Conservation (phyloP, 1,140 invertebrate species). For the Camponotus vicinus region DNA sequence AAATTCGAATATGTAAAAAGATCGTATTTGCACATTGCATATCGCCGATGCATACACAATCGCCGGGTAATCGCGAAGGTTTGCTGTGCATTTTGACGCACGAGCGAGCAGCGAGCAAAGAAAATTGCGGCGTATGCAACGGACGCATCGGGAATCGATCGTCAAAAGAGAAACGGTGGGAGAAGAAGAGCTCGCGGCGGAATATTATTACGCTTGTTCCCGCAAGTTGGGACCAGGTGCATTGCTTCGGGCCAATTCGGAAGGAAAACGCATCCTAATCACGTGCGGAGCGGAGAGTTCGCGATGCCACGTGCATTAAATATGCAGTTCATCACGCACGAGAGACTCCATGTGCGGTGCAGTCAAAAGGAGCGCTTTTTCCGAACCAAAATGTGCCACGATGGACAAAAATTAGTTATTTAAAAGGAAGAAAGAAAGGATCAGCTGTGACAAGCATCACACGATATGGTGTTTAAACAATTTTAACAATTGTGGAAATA, state of each 20-base stretch:
- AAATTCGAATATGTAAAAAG: neutral
- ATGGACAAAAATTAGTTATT: neutral
- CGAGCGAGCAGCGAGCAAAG: neutral
- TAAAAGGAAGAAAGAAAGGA: neutral
- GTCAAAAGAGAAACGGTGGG: neutral
- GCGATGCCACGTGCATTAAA: constrained; percentile 50
- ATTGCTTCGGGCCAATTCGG: constrained; percentile 19
- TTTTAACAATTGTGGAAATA: neutral
- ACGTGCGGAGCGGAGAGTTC: constrained; percentile 49
- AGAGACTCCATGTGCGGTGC: neutral
- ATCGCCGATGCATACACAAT: constrained; percentile 9
- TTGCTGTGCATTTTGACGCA: neutral
- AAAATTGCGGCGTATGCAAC: constrained; percentile 45
- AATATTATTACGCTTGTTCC: constrained; percentile 57
- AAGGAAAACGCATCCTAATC: constrained; percentile 66
- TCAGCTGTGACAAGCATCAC: neutral
- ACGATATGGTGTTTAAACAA: neutral
- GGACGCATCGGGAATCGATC: constrained; percentile 36
- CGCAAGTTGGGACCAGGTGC: constrained; percentile 45
- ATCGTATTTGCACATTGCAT: neutral
- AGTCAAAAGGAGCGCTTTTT: constrained; percentile 15
- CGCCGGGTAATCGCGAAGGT: neutral
- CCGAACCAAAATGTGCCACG: neutral
- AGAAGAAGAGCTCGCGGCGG: neutral
- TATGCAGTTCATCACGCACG: constrained; percentile 26